Base-by-base conservation (phyloP, 37 sponge, comb jelly and placozoan species). In the Spongia lamella region DNA sequence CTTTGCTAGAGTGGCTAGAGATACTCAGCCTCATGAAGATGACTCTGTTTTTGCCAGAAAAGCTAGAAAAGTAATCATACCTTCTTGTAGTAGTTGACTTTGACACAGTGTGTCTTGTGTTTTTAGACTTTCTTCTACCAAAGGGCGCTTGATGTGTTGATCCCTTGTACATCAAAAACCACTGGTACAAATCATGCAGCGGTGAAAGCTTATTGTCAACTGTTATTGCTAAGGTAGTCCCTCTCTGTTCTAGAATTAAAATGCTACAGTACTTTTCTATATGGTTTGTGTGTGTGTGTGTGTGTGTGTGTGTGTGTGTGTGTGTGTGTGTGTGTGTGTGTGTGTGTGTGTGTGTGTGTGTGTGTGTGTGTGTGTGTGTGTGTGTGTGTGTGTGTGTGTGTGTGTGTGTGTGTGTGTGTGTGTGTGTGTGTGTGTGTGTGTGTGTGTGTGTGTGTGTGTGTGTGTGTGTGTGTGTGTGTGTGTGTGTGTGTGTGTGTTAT, bases 151-250 rank as follows among this genome's bases (percentile, higher is more conserved):
- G 66, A 83, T n/a, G 78, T 78, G 17, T 79, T 88, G 1, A 63
- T 84, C 36, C 54, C 47, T 15, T 59, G 70, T 62, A 66, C 71
- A 3, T 60, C 84, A n/a, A 30, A 30, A 21, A 14, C 9, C 15
- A 27, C 7, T 53, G 57, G 14, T 7, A 22, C 22, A 19, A 38
- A 21, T 9, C 43, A 72, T 4, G 43, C 32, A 25, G 84, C 86
- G 0, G 58, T 88, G 13, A 70, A 36, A 17, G 70, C 70, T 20
- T 34, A 83, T 63, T 82, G 79, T 38, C 72, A 83, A 26, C 70
- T 88, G 14, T 47, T 88, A n/a, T 39, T 83, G 15, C 68, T 68
- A 29, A 88, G 89, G 89, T 86, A 39, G n/a, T n/a, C n/a, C n/a
- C n/a, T n/a, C n/a, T n/a, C n/a, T n/a, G n/a, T n/a, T n/a, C n/a